A percentile compares a stretch with the other conserved stretches of the same genome.
Conservation (phyloP, 2,113 vertebrate genomes). For the Corynorhinus townsendii region DNA sequence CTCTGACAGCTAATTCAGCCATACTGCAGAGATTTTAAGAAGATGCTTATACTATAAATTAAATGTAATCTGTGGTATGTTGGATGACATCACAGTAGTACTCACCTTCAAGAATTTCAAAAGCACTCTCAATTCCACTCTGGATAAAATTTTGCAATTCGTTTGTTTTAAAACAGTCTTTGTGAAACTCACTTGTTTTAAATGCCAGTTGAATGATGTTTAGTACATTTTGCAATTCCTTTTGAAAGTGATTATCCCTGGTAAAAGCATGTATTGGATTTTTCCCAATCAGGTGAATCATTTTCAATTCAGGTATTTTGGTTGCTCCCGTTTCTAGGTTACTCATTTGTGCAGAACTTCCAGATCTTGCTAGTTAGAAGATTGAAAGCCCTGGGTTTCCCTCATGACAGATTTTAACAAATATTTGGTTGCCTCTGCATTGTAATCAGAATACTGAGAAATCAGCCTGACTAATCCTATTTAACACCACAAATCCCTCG, state of each 20-base stretch:
- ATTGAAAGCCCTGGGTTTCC: not conserved
- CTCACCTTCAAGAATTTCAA: not conserved
- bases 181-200: not conserved
- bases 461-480: not conserved
- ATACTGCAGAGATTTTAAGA: not conserved
- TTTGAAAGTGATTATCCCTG: not conserved
- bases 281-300: not conserved
- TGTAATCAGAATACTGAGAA: not conserved
- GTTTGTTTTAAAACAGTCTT: not conserved
- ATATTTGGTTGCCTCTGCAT: not conserved
- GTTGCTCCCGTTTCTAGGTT: slow-evolving; percentile 9
- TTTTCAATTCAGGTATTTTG: not conserved
- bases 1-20: not conserved
- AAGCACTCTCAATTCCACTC: not conserved
- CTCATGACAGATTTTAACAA: not conserved
- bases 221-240: not conserved
- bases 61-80: not conserved
- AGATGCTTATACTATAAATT: not conserved
- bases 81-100: not conserved
- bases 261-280: not conserved
- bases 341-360: not conserved
- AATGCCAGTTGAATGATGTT: not conserved
- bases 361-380: not conserved
- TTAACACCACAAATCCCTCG: not conserved
- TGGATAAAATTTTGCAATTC: not conserved